These are phyloP conservation scores for Fissipunctia ypsillon DNA, from an alignment of 2,888 invertebrate species.

Conservation along the genomic window DNA sequence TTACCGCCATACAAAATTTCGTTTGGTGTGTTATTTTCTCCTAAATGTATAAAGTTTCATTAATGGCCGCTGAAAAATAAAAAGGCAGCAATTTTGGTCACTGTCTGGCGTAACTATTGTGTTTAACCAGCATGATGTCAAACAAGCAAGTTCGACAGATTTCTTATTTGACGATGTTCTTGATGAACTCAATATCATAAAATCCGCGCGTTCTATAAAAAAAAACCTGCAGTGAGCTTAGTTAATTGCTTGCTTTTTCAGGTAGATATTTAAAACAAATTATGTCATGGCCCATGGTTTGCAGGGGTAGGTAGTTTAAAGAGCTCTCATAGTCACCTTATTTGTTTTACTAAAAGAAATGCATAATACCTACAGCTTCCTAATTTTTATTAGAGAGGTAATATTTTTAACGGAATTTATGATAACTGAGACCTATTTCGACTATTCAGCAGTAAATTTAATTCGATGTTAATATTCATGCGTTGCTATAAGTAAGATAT, in stretches of 20 bases:
- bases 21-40: neutral
- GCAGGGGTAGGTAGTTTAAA: no score
- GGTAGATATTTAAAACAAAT: neutral
- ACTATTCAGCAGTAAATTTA: conserved; percentile 55
- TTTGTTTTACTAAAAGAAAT: neutral
- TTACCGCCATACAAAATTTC: neutral
- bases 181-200: neutral
- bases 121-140: neutral
- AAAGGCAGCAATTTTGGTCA: neutral
- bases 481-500: conserved; percentile 45
- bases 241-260: neutral
- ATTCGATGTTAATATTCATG: conserved; percentile 58
- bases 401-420: conserved; percentile 20
- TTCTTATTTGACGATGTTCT: neutral
- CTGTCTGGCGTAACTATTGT: neutral
- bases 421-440: conserved; percentile 46
- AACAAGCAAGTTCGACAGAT: neutral
- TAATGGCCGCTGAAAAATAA: neutral
- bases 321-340: neutral
- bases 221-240: neutral
- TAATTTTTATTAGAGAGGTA: conserved; percentile 7
- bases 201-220: neutral
- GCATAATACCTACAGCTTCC: neutral
- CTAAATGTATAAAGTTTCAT: neutral
- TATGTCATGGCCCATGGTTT: neutral